phyloP scores from a whole-genome alignment of 2,888 invertebrate genomes.

The Phania funesta region DNA sequence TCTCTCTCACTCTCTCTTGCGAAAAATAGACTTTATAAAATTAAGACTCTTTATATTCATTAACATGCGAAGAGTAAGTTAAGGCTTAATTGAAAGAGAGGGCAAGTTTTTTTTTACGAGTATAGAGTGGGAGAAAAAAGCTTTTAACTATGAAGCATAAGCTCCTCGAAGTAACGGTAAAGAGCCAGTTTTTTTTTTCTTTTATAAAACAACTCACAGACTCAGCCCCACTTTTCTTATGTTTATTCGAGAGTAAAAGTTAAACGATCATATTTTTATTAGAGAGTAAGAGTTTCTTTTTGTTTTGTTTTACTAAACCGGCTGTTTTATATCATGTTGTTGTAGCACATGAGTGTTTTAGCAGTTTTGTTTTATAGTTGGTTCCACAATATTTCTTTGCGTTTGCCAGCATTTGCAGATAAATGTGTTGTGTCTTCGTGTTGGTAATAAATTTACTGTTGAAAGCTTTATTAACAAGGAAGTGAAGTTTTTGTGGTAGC shows the following conservation, averaged over 20 bases:
- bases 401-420: constrained; percentile 13
- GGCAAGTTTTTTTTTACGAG: too few relatives aligned
- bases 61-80: constrained; percentile 56
- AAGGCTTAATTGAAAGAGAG: not conserved
- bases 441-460: constrained; percentile 21
- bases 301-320: constrained; percentile 44
- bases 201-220: not conserved
- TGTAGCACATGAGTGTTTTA: not conserved
- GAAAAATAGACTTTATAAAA: not conserved
- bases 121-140: constrained; percentile 27
- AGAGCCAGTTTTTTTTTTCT: not conserved
- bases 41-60: not conserved
- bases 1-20: not conserved
- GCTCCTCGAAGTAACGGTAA: constrained; percentile 19
- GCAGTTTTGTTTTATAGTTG: not conserved
- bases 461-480: constrained; percentile 66
- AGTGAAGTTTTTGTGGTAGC: constrained; percentile 45
- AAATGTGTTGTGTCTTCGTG: constrained; percentile 58
- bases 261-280: constrained; percentile 43
- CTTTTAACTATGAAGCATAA: constrained; percentile 7
- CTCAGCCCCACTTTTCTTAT: not conserved
- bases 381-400: not conserved
- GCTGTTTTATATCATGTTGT: constrained; percentile 26
- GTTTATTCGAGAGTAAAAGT: constrained; percentile 54
- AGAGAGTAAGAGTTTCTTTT: constrained; percentile 58